Conservation (phyloP, 2,113 vertebrate species). For the Phyllostomus hastatus region DNA sequence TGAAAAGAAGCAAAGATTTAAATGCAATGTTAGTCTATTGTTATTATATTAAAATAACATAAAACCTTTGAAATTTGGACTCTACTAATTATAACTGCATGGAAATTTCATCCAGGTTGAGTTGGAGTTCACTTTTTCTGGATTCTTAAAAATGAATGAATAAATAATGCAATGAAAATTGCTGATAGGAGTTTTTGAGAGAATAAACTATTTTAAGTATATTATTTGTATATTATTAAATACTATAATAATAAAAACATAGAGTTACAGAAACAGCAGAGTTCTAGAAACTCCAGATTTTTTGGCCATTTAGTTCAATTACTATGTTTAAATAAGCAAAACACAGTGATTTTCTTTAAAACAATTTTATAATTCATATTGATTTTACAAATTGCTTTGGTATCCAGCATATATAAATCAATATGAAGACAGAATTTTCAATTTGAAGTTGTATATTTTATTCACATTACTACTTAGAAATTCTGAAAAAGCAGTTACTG, state of each 20-base stretch:
- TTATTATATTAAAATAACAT: neutral
- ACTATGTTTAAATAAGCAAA: neutral
- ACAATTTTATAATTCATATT: neutral
- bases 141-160: neutral
- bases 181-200: neutral
- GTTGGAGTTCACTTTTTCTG: neutral
- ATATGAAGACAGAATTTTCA: neutral
- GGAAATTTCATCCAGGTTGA: neutral
- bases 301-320: neutral
- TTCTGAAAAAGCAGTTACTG: neutral
- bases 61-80: neutral
- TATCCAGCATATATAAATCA: neutral
- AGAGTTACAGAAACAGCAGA: neutral
- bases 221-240: neutral
- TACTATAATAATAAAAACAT: neutral
- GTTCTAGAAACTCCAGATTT: neutral
- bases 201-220: neutral
- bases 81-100: neutral
- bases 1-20: neutral
- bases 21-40: neutral
- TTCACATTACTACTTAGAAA: conserved; percentile 8
- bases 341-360: neutral
- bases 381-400: neutral
- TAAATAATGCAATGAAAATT: neutral
- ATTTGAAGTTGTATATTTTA: neutral